Evolutionary conservation across 64 coral and sea anemone genomes (phyloP).

Genomic region (Montipora efflorescens): DNA sequence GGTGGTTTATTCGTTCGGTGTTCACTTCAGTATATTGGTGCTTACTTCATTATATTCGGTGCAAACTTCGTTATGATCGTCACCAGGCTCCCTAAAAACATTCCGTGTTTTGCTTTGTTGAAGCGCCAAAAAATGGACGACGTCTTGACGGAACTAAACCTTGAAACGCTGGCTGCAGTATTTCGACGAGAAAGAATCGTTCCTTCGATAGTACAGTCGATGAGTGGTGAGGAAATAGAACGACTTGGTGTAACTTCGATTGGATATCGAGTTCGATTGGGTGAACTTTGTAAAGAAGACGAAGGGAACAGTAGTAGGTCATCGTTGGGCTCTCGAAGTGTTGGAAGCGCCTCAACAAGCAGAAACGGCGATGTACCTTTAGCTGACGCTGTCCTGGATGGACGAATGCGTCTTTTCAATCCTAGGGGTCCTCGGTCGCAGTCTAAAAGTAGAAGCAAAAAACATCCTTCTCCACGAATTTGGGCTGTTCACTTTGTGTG

Average conservation of each 20-base stretch:
- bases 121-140: background rate
- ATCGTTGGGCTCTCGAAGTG: background rate
- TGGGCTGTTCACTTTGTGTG: too few species aligned
- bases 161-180: background rate
- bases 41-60: too few species aligned
- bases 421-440: too few species aligned
- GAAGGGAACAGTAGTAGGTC: background rate
- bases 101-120: background rate
- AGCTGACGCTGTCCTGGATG: background rate
- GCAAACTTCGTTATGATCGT: conserved; percentile 26
- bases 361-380: background rate
- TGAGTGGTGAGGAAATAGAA: background rate
- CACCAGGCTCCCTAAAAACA: conserved; percentile 20
- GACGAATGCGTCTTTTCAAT: too few species aligned
- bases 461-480: too few species aligned
- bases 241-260: background rate
- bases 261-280: background rate
- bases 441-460: too few species aligned
- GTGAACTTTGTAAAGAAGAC: background rate
- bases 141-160: background rate
- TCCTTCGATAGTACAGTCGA: background rate
- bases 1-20: too few species aligned
- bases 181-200: background rate
- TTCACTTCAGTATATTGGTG: too few species aligned
- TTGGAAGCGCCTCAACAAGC: background rate